phyloP scores from a whole-genome alignment of 2,797 vertebrate species.

The Silurus aristotelis region DNA sequence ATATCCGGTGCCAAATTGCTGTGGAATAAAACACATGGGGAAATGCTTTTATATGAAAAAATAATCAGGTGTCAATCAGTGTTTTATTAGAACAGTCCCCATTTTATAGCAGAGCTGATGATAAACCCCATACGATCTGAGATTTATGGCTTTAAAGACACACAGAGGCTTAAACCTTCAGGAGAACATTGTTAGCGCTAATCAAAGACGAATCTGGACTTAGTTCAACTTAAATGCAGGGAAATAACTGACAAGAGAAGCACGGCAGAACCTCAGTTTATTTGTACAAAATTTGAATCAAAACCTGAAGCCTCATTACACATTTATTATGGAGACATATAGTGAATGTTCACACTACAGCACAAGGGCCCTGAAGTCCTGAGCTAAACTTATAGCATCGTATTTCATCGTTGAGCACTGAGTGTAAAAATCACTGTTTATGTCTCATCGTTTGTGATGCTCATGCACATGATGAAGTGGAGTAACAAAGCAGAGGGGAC shows the following conservation, averaged over 20 bases:
- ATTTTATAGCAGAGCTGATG: background rate
- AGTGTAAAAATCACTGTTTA: background rate
- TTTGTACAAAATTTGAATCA: constrained; percentile 8
- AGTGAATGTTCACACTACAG: background rate
- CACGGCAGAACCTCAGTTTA: background rate
- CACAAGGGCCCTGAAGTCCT: background rate
- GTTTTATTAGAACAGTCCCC: constrained; percentile 8
- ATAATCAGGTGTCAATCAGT: background rate
- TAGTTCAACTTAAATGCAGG: background rate
- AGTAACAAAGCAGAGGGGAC: background rate
- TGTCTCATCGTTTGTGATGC: background rate
- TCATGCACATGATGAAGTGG: background rate
- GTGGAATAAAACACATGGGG: background rate
- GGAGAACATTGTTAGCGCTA: background rate
- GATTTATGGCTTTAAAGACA: constrained; percentile 15
- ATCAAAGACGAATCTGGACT: background rate
- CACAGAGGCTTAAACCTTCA: background rate
- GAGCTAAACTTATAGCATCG: background rate
- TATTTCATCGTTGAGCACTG: background rate
- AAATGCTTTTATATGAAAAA: background rate
- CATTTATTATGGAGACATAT: too few species aligned
- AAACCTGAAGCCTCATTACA: background rate
- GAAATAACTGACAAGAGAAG: background rate
- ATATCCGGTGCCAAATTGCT: background rate
- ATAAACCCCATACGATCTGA: background rate